A percentile compares a stretch with the other conserved stretches of the same genome.
These are phyloP conservation scores for Drosophila lacteicornis DNA, from an alignment of 1,140 invertebrate genomes.

Conservation along the genomic window DNA sequence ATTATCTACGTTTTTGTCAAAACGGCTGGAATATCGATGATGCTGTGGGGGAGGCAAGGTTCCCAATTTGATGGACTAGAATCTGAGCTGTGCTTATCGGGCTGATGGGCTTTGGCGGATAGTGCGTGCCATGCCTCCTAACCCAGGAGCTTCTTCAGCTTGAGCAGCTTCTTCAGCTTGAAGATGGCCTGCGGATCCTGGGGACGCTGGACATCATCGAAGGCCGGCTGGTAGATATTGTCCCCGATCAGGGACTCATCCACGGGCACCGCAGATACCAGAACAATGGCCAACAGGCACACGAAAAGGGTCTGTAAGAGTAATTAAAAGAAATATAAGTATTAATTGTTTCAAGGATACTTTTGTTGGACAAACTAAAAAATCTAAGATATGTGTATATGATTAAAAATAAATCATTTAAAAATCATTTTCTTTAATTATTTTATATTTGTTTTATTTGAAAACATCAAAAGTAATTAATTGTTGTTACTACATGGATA, in stretches of 20 bases:
- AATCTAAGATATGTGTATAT: no score
- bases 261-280: conserved; percentile 71
- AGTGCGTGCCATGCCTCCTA: conserved; percentile 23
- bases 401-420: no score
- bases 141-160: conserved; percentile 73
- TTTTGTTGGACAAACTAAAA: not conserved
- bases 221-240: conserved; percentile 58
- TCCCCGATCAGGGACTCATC: conserved; percentile 77
- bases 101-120: not conserved
- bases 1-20: conserved; percentile 30
- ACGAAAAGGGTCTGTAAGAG: conserved; percentile 66
- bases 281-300: conserved; percentile 60
- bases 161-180: conserved; percentile 82
- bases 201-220: conserved; percentile 67
- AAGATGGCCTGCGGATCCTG: conserved; percentile 77
- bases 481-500: no score
- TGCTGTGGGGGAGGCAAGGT: conserved; percentile 19
- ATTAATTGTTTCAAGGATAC: no score
- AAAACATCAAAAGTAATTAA: no score
- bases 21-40: conserved; percentile 19
- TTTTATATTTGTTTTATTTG: no score
- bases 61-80: conserved; percentile 61
- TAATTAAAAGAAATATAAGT: not conserved
- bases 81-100: conserved; percentile 9
- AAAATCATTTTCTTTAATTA: no score